Evolutionary conservation across 2,888 invertebrate species (phyloP), one percentile per base, ranked within the genome.

Genomic region (Bedellia somnulentella): DNA sequence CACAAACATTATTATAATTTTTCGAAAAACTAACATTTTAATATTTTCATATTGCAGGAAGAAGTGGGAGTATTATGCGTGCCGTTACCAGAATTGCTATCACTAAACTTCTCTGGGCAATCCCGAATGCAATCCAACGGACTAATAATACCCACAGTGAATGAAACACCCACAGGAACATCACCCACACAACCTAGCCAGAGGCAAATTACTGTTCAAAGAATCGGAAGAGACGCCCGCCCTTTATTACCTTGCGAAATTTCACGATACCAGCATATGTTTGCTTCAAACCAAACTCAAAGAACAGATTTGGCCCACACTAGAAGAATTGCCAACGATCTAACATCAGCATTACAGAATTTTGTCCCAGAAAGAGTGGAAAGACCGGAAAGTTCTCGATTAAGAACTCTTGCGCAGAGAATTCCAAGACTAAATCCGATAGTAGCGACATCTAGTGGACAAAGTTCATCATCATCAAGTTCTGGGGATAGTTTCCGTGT

Each of bases 181-280:
- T 40, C 47, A 22, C 12, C 22, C 29, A 43, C 41, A 22, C 42
- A 44, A 23, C 42, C 43, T 6, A 47, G 43, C 23, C 61, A 54
- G 33, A 51, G 76, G 2, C 80, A 79, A 36, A 78, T 80, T 36
- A 75, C 81, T 1, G 79, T 81, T 5, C 80, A 81, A 36, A 53
- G 79, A 33, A 68, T 81, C 13, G 79, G 79, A 3, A 57, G 79
- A 11, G 81, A 81, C 42, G 80, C 80, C 0, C 46, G 81, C 25
- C 78, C 79, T 2, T 42, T 81, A 4, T 54, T 75, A 14, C 60
- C 77, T 0, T 57, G 61, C 21, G 81, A 82, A 43, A 58, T 81
- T 32, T 16, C 9, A 37, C 44, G 55, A 17, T 61, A 67, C 41
- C 70, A 70, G 30, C 71, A 75, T 40, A 66, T 75, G 67, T 68